These are phyloP conservation scores for Jaculus jaculus DNA, from an alignment of 2,113 vertebrate genomes.

Conservation along the genomic window DNA sequence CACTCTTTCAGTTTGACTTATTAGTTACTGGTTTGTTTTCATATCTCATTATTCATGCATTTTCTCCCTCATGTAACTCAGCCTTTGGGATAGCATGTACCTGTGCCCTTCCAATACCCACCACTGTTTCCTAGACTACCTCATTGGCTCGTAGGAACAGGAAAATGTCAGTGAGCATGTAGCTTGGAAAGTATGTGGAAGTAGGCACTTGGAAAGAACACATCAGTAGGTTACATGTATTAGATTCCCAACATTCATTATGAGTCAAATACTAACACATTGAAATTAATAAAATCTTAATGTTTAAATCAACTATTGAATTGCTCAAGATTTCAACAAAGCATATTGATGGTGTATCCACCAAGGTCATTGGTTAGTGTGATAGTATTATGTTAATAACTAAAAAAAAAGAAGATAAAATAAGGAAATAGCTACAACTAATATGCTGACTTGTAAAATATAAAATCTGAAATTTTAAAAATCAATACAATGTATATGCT, in stretches of 20 bases:
- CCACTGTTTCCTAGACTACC: neutral
- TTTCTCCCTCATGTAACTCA: neutral
- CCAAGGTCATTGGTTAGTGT: no score
- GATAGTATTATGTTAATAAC: no score
- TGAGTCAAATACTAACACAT: neutral
- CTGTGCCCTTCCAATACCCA: neutral
- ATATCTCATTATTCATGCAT: neutral
- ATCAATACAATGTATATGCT: no score
- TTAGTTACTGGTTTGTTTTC: neutral
- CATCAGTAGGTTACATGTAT: neutral
- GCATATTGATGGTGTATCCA: neutral
- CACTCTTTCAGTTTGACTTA: neutral
- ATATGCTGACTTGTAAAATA: no score
- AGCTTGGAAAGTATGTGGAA: neutral
- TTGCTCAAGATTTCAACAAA: neutral
- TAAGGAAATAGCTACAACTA: no score
- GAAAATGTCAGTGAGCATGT: neutral
- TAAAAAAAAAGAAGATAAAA: neutral
- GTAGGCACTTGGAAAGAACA: neutral
- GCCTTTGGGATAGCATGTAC: neutral
- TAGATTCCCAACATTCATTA: neutral
- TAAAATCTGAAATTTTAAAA: no score
- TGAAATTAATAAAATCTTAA: slow-evolving; percentile 33
- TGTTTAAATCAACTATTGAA: slow-evolving; percentile 2
- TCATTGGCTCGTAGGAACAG: neutral